Percentiles rank a stretch among this genome's conserved stretches.
Conservation (phyloP, 2,797 vertebrate genomes). For the Cossypha dichroa region DNA sequence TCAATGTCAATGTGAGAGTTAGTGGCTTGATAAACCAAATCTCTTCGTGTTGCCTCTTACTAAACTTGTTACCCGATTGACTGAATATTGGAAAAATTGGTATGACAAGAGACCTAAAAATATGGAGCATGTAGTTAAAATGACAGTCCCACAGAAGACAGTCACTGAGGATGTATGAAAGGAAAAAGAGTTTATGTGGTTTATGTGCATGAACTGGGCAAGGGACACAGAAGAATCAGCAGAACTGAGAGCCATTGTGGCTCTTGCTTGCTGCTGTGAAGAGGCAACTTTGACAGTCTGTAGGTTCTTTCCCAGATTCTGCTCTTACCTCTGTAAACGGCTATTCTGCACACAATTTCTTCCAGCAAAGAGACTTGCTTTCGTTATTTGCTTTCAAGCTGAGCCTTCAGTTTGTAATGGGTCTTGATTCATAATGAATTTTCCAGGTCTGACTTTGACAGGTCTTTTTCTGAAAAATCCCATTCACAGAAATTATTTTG, state of each 20-base stretch:
- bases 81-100: constrained; percentile 27
- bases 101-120: background rate
- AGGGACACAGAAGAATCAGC: background rate
- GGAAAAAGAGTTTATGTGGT: background rate
- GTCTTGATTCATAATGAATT: background rate
- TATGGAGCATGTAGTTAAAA: background rate
- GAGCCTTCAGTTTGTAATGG: background rate
- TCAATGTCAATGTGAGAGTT: constrained; percentile 10
- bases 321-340: background rate
- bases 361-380: background rate
- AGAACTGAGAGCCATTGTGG: background rate
- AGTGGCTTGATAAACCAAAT: background rate
- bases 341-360: background rate
- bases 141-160: background rate
- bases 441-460: background rate
- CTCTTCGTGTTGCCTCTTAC: background rate
- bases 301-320: background rate
- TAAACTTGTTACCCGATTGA: background rate
- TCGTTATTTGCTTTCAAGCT: background rate
- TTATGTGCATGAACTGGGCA: background rate
- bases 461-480: background rate
- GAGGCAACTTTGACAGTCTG: background rate
- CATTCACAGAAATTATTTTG: background rate
- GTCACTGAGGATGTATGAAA: background rate
- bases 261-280: background rate